Evolutionary conservation across 1,140 invertebrate species (phyloP).

Genomic region (Aethina tumida): DNA sequence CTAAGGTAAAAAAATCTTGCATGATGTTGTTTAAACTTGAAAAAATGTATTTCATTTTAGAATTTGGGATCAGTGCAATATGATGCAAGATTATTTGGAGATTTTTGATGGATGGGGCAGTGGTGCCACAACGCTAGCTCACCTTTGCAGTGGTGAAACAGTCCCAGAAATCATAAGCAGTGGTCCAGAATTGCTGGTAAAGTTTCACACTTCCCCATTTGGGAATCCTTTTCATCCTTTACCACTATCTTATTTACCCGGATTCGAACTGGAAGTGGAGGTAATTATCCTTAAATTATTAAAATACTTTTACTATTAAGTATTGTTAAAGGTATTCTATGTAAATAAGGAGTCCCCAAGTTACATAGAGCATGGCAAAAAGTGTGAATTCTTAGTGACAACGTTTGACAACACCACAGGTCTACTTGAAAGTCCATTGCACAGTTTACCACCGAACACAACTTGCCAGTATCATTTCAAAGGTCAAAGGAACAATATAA

Average conservation of each 20-base stretch:
- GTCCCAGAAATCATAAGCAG: conserved; percentile 72
- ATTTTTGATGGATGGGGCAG: conserved; percentile 71
- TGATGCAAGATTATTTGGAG: conserved; percentile 70
- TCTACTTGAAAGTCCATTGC: conserved; percentile 64
- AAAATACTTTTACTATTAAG: not conserved
- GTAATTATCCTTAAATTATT: conserved; percentile 35
- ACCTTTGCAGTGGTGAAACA: conserved; percentile 72
- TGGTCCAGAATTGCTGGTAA: conserved; percentile 65
- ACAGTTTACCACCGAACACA: conserved; percentile 74
- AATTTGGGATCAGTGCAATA: conserved; percentile 72
- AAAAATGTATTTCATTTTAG: conserved; percentile 36
- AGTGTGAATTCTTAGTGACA: conserved; percentile 66
- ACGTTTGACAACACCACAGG: conserved; percentile 65
- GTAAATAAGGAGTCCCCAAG: conserved; percentile 63
- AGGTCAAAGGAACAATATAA: conserved; percentile 57
- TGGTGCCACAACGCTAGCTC: conserved; percentile 60
- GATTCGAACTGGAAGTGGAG: conserved; percentile 72
- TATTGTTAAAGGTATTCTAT: conserved; percentile 50
- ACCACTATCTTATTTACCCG: conserved; percentile 64
- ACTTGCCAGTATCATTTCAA: conserved; percentile 79
- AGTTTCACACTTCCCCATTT: conserved; percentile 72
- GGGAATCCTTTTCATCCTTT: conserved; percentile 73
- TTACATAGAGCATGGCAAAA: conserved; percentile 59
- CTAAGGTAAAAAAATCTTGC: conserved; percentile 51
- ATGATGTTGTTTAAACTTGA: not conserved